Base-by-base conservation (phyloP, 2,888 invertebrate genomes). In the Archips xylosteana region DNA sequence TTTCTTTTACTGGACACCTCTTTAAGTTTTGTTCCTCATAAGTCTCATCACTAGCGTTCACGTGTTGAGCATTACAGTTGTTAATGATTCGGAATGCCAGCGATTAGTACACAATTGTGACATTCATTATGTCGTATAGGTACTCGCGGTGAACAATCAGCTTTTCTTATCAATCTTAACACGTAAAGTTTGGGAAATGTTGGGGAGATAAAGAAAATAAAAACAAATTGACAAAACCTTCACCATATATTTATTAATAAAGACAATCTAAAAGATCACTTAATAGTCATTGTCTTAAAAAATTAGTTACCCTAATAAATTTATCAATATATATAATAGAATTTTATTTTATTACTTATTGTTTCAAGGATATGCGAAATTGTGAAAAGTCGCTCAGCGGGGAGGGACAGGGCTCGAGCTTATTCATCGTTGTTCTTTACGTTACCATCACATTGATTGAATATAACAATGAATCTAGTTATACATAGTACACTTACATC, bases 201-300 rank as follows among this genome's bases (percentile, higher is more conserved):
- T 57, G 71, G 70, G 75, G 77, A 64, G 64, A 57, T 57, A 71
- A 77, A 88, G n/a, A 23, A 89, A 89, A 92, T 88, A 89, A 92
- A 91, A 92, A 90, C 88, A 83, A 92, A 82, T 89, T 87, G 90
- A 92, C 92, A 91, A 94, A 94, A 94, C 92, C 92, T 94, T 94
- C 93, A 94, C 94, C 94, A 94, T 94, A 92, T 94, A 94, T 94
- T 94, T 94, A 94, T 94, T 94, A 94, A 94, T 94, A 94, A 94
- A 94, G 94, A 94, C 94, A 94, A 93, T 94, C 94, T 94, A 94
- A 94, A 94, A 94, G 94, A 94, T 94, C 94, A 94, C 94, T 90
- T 94, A 94, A 91, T 92, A 92, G 92, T 94, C 92, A 92, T 92
- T 93, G 92, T 90, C 94, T 94, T 94, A 94, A 92, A 94, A 94